Evolutionary conservation across 2,888 invertebrate species (phyloP).

Genomic region (Marronus borbonicus): DNA sequence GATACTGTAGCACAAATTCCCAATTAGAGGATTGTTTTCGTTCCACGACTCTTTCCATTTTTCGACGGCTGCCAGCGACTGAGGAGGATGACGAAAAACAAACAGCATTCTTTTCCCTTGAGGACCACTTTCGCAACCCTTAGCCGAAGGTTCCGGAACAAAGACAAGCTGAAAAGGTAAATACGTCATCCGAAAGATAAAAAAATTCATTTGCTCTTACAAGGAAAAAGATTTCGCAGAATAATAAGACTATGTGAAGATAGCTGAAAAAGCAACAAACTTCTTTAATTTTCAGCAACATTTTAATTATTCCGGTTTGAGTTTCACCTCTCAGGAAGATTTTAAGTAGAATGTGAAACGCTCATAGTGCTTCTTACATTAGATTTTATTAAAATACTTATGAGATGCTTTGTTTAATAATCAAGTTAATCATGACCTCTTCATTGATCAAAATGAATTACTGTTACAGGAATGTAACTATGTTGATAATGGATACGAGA

Average conservation of each 20-base stretch:
- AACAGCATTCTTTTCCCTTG: conserved; percentile 72
- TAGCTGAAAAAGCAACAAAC: not conserved
- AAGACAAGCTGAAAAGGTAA: conserved; percentile 73
- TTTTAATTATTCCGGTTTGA: conserved; percentile 11
- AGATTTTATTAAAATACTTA: too few relatives aligned
- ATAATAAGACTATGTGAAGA: not conserved
- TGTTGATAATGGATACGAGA: too few relatives aligned
- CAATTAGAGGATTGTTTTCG: conserved; percentile 30
- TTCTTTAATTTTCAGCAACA: not conserved
- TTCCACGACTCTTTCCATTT: not conserved
- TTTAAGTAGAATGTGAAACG: not conserved
- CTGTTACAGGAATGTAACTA: too few relatives aligned
- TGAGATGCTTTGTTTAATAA: too few relatives aligned
- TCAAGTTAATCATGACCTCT: too few relatives aligned
- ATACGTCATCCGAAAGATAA: conserved; percentile 1
- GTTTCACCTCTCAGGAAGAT: not conserved
- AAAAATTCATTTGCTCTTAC: conserved; percentile 11
- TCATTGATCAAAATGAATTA: too few relatives aligned
- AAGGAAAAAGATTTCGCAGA: not conserved
- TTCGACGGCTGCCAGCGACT: not conserved
- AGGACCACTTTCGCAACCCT: conserved; percentile 72
- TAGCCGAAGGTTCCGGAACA: conserved; percentile 71
- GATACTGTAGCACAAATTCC: not conserved
- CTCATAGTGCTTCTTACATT: too few relatives aligned
- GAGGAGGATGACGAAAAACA: conserved; percentile 69